Base-by-base conservation (phyloP, 2,888 invertebrate species). In the Drosophila prostipennis region DNA sequence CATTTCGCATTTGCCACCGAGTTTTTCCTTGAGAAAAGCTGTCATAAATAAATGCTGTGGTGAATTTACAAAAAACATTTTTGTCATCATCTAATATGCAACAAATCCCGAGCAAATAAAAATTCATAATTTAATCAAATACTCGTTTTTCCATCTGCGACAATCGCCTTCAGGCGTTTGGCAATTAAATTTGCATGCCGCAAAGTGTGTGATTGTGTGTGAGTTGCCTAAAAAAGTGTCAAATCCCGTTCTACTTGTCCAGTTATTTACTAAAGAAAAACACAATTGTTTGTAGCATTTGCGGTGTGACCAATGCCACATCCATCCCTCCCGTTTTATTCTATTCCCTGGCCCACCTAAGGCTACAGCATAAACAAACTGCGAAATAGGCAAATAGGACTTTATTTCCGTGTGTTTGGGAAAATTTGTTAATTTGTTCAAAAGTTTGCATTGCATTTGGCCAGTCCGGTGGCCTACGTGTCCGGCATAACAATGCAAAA, bases 171-270 rank as follows among this genome's bases (percentile, higher is more conserved):
- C 73, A 72, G 82, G 82, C 88, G 16, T 59, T 77, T 77, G 55
- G 60, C 82, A 82, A 83, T 87, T 87, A 74, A 83, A 83, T 85
- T 82, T 87, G 71, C 88, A 87, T 82, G 88, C 87, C 86, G 86
- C 82, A 81, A 78, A 78, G 42, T 42, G 42, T 42, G 26, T 23
- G 23, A 23, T 26, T 26, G 26, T 23, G 23, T 23, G 40, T 40
- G 40, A 7, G 40, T 8, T 7, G 70, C 69, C 69, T 34, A 72
- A 74, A 76, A 75, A 79, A 87, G 83, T 87, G 88, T 77, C 88
- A 83, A 87, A 81, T 77, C 74, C 72, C 71, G 61, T 64, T 64
- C 69, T 75, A 64, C 71, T 70, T 59, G 53, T 53, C 56, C 72
- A 59, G 74, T 77, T 82, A 82, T 82, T 82, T 82, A 82, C 82